These are phyloP conservation scores for Anas platyrhynchos DNA, from an alignment of 2,113 vertebrate species.

Conservation along the genomic window DNA sequence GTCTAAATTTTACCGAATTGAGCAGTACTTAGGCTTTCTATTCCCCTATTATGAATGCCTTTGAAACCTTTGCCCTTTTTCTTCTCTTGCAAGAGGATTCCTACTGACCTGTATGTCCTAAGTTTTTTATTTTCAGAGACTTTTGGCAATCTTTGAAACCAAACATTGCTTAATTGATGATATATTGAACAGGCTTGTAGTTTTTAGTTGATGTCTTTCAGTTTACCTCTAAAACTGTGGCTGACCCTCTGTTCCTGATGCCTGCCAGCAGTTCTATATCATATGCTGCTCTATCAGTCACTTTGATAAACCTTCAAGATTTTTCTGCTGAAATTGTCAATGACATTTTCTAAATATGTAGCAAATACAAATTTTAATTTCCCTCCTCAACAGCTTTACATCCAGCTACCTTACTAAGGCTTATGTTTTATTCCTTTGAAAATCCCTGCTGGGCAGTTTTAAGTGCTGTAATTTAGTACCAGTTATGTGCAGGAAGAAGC, in stretches of 20 bases:
- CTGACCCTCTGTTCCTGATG: background rate
- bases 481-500: background rate
- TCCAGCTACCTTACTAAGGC: background rate
- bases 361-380: background rate
- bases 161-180: background rate
- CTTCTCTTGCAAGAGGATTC: background rate
- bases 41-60: background rate
- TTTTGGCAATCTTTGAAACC: background rate
- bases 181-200: background rate
- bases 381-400: background rate
- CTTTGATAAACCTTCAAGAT: background rate
- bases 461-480: background rate
- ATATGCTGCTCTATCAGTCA: background rate
- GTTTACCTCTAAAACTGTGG: background rate
- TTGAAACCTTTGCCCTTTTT: background rate
- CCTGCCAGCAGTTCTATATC: background rate
- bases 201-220: background rate
- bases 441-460: background rate
- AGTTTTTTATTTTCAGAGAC: background rate
- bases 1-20: background rate
- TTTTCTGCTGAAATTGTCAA: background rate
- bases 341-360: background rate
- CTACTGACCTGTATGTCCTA: background rate
- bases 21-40: background rate
- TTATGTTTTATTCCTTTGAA: background rate